Conservation (phyloP, 2,888 invertebrate species). For the Rhaphigaster nebulosa region DNA sequence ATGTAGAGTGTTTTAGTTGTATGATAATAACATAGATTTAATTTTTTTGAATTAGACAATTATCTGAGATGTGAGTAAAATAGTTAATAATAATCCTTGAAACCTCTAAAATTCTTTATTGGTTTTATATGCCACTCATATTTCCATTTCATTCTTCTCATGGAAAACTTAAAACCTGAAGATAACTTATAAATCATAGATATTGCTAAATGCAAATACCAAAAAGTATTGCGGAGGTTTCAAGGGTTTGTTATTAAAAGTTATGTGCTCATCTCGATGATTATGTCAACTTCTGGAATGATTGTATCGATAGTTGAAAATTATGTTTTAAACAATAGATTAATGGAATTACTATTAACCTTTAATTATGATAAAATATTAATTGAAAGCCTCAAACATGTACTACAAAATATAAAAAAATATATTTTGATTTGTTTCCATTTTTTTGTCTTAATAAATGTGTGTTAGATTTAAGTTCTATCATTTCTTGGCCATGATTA, state of each 20-base stretch:
- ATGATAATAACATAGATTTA: background rate
- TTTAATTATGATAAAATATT: background rate
- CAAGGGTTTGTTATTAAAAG: background rate
- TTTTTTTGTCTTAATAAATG: background rate
- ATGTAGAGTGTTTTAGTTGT: background rate
- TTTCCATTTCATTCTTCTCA: background rate
- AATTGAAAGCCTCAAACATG: slow-evolving; percentile 41
- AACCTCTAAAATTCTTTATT: background rate
- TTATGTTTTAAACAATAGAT: background rate
- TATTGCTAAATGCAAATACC: background rate
- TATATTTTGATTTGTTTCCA: background rate
- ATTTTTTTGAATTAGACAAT: background rate
- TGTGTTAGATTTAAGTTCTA: background rate
- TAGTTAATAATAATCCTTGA: background rate
- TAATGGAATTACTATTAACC: background rate
- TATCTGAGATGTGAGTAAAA: background rate
- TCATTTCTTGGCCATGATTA: slow-evolving; percentile 5
- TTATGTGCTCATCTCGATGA: background rate
- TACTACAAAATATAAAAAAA: background rate
- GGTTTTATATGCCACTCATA: background rate
- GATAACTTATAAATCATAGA: background rate
- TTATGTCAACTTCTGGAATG: background rate
- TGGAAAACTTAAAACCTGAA: background rate
- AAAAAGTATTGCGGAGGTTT: background rate
- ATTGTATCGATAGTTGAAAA: background rate